Conservation (phyloP, 2,797 vertebrate genomes). For the Erithacus rubecula region DNA sequence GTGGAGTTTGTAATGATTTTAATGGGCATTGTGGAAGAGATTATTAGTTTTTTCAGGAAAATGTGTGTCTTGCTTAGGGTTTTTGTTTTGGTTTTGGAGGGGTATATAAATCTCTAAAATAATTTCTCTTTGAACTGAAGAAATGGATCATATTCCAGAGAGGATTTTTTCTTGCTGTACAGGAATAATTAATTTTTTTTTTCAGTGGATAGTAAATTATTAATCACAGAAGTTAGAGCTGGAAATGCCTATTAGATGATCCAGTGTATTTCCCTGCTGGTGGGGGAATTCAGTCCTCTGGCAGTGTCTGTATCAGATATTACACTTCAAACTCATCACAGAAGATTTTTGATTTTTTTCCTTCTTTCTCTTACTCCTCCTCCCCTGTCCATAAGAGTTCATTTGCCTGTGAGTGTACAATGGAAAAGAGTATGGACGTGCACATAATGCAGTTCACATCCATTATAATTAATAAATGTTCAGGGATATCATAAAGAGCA, state of each 20-base stretch:
- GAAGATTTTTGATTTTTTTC: slow-evolving; percentile 4
- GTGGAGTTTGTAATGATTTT: neutral
- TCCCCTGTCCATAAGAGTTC: neutral
- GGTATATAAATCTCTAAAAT: neutral
- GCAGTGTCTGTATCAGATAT: slow-evolving; percentile 31
- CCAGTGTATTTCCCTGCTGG: slow-evolving; percentile 21
- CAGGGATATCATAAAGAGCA: neutral
- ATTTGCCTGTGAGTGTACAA: neutral
- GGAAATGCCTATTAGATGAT: slow-evolving; percentile 61
- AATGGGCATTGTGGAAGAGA: neutral
- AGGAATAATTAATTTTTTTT: slow-evolving; percentile 53
- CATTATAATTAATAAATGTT: neutral
- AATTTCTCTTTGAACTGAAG: slow-evolving; percentile 13
- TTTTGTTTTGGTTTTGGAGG: slow-evolving; percentile 2
- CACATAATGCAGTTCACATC: neutral
- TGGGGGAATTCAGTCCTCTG: slow-evolving; percentile 38
- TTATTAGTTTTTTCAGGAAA: neutral
- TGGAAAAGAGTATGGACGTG: neutral
- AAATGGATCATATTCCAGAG: slow-evolving; percentile 33
- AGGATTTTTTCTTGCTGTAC: slow-evolving; percentile 32
- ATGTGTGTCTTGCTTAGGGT: neutral
- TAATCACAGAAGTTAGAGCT: slow-evolving; percentile 66
- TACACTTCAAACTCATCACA: neutral
- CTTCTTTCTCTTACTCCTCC: neutral
- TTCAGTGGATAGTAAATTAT: slow-evolving; percentile 64